Conservation (phyloP, 2,888 invertebrate genomes). For the Cataglyphis albicans region DNA sequence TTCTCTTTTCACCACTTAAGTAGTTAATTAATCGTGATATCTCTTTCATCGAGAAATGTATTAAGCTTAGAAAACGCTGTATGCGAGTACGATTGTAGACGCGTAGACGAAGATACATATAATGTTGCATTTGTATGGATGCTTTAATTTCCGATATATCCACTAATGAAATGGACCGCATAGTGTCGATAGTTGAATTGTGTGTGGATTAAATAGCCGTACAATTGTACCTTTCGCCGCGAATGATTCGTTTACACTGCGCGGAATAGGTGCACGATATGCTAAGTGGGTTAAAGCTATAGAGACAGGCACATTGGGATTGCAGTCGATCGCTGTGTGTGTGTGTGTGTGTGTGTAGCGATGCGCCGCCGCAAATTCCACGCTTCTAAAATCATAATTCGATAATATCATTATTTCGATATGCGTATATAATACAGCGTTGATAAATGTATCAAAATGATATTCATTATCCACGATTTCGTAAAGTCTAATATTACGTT, state of each 20-base stretch:
- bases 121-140: slow-evolving; percentile 27
- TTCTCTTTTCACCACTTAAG: background rate
- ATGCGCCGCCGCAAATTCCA: slow-evolving; percentile 47
- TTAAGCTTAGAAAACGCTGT: background rate
- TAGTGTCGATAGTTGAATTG: slow-evolving; percentile 44
- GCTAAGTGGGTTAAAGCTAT: slow-evolving; percentile 52
- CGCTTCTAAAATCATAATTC: slow-evolving; percentile 39
- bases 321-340: slow-evolving; percentile 40
- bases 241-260: slow-evolving; percentile 57
- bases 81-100: background rate
- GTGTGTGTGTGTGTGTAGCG: slow-evolving; percentile 29
- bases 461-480: slow-evolving; percentile 17
- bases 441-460: slow-evolving; percentile 30
- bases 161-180: slow-evolving; percentile 52
- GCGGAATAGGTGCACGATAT: slow-evolving; percentile 38
- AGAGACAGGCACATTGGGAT: slow-evolving; percentile 37
- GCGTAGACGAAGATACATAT: background rate
- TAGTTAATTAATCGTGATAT: background rate
- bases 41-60: background rate
- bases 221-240: slow-evolving; percentile 49
- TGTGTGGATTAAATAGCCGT: slow-evolving; percentile 54
- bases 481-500: background rate
- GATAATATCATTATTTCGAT: slow-evolving; percentile 32
- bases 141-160: slow-evolving; percentile 55
- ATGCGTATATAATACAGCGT: slow-evolving; percentile 14